phyloP scores from a whole-genome alignment of 2,888 invertebrate species.

The Metallyticus violacea region DNA sequence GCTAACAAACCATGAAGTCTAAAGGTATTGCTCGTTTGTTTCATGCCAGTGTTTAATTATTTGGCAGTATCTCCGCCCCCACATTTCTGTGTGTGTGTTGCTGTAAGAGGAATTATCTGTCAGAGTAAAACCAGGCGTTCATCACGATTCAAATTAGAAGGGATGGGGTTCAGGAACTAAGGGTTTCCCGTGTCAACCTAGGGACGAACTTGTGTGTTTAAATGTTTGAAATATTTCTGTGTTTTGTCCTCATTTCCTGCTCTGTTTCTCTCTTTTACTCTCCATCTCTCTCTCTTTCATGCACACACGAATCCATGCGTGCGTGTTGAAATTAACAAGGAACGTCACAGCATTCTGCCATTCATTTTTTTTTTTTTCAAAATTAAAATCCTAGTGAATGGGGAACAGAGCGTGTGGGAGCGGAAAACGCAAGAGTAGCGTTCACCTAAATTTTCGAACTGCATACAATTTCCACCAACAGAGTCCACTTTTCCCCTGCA shows the following conservation, averaged over 20 bases:
- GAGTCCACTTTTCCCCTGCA: not conserved
- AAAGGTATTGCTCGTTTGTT: not conserved
- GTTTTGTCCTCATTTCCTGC: not conserved
- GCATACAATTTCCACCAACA: too few species aligned
- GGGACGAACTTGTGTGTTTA: not conserved
- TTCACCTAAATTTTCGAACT: not conserved
- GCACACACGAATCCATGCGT: not conserved
- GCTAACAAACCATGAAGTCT: not conserved
- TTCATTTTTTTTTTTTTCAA: not conserved
- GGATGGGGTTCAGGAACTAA: not conserved
- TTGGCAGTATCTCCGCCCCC: too few species aligned
- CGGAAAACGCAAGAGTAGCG: not conserved
- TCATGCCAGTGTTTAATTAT: not conserved
- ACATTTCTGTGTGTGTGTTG: too few species aligned
- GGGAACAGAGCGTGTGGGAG: not conserved
- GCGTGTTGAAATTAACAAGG: not conserved
- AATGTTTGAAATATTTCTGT: not conserved
- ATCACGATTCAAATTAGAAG: conserved; percentile 2
- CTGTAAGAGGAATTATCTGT: not conserved
- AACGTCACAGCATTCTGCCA: not conserved
- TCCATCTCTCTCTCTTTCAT: not conserved
- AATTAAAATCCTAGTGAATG: not conserved
- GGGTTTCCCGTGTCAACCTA: not conserved
- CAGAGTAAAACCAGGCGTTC: not conserved
- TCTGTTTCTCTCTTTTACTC: too few species aligned